phyloP scores from a whole-genome alignment of 2,888 invertebrate genomes.

The Catocala nupta region DNA sequence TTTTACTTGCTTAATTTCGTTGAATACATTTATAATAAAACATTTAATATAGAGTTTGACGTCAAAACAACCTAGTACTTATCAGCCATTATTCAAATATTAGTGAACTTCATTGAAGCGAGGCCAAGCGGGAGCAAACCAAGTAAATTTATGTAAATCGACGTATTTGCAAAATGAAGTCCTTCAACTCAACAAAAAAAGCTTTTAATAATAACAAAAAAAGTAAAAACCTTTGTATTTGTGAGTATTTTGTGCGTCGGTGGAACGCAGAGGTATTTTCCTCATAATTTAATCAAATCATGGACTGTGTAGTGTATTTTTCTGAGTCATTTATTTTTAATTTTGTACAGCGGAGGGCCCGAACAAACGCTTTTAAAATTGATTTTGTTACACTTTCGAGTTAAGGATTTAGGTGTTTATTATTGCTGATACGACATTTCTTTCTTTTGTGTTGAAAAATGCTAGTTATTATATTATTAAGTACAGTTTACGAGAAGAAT shows the following conservation, averaged over 20 bases:
- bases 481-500: too few species aligned
- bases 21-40: constrained; percentile 9
- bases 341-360: constrained; percentile 61
- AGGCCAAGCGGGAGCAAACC: constrained; percentile 49
- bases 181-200: constrained; percentile 69
- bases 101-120: constrained; percentile 55
- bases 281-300: constrained; percentile 83
- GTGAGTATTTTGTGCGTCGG: constrained; percentile 33
- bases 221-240: constrained; percentile 49
- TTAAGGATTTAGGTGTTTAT: background rate
- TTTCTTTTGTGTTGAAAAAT: too few species aligned
- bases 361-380: constrained; percentile 41
- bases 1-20: too few species aligned
- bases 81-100: constrained; percentile 66
- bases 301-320: constrained; percentile 73
- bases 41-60: constrained; percentile 13
- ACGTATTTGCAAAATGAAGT: constrained; percentile 76
- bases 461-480: too few species aligned
- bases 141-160: constrained; percentile 79
- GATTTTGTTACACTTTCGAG: constrained; percentile 33
- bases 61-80: constrained; percentile 26
- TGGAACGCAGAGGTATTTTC: constrained; percentile 74
- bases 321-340: constrained; percentile 83
- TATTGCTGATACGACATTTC: background rate
- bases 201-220: constrained; percentile 76